A percentile compares a stretch with the other conserved stretches of the same genome.
Conservation (phyloP, 2,888 invertebrate genomes). For the Rugalucina vietnamica region DNA sequence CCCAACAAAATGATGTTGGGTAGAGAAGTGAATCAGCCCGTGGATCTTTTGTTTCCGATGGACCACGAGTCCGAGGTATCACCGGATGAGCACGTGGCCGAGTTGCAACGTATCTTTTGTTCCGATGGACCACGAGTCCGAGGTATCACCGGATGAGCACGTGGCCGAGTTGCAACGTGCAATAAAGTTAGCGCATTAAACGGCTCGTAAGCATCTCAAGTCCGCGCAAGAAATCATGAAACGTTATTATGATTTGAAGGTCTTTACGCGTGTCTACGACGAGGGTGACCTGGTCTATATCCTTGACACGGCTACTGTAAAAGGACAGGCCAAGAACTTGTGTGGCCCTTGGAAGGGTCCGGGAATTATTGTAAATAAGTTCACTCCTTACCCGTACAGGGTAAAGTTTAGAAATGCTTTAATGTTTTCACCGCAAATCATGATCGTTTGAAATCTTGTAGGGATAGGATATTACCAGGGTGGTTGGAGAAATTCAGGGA, state of each 20-base stretch:
- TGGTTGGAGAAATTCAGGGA: neutral
- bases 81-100: too few relatives aligned
- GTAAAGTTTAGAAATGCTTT: conserved; percentile 19
- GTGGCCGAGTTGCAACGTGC: neutral
- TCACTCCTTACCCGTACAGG: conserved; percentile 35
- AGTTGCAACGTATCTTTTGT: too few relatives aligned
- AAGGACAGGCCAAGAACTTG: conserved; percentile 38
- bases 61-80: too few relatives aligned
- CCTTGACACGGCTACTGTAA: conserved; percentile 13
- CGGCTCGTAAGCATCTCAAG: conserved; percentile 15
- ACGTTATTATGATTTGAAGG: conserved; percentile 31
- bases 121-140: too few relatives aligned
- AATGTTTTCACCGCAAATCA: conserved; percentile 30
- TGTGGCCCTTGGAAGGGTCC: conserved; percentile 48
- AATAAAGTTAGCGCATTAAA: conserved; percentile 7
- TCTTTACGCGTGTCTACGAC: conserved; percentile 3
- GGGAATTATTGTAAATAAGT: conserved; percentile 24
- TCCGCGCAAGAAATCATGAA: conserved; percentile 21
- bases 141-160: too few relatives aligned
- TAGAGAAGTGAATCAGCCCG: neutral
- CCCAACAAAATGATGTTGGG: neutral
- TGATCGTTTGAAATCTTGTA: conserved; percentile 39
- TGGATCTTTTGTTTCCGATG: neutral
- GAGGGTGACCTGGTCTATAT: conserved; percentile 41
- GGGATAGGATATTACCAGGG: conserved; percentile 18